Percentiles rank a stretch among this genome's conserved stretches.
Conservation (phyloP, 2,888 invertebrate genomes). For the Aporophyla lueneburgensis region DNA sequence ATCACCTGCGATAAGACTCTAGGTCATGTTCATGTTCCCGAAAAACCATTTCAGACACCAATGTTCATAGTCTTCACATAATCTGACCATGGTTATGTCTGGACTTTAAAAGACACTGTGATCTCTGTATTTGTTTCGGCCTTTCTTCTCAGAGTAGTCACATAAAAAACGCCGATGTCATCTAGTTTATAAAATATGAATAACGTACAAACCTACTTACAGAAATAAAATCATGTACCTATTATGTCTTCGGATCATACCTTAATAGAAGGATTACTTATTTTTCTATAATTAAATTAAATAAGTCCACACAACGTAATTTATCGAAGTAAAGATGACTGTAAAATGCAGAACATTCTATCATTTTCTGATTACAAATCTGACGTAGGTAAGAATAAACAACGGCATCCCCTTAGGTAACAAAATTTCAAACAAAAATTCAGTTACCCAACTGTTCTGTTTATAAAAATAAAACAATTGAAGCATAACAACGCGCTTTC, state of each 20-base stretch:
- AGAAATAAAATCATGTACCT: no score
- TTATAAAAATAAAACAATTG: background rate
- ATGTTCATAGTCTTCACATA: no score
- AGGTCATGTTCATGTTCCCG: no score
- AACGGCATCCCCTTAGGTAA: background rate
- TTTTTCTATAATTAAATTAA: conserved; percentile 16
- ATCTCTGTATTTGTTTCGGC: no score
- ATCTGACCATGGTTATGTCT: no score
- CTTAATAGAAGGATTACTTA: conserved; percentile 6
- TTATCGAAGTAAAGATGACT: background rate
- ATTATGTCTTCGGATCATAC: background rate
- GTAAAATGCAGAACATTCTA: background rate
- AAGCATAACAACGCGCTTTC: background rate
- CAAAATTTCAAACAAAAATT: background rate
- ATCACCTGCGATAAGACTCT: no score
- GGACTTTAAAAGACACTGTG: no score
- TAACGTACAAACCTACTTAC: no score
- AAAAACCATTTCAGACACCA: no score
- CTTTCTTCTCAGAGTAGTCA: no score
- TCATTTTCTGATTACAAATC: background rate
- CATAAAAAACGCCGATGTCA: no score
- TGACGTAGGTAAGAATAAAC: background rate
- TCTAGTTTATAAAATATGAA: no score
- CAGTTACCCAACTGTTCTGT: background rate
- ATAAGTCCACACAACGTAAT: background rate